Conservation (phyloP, 2,797 vertebrate genomes). For the Peromyscus aztecus region DNA sequence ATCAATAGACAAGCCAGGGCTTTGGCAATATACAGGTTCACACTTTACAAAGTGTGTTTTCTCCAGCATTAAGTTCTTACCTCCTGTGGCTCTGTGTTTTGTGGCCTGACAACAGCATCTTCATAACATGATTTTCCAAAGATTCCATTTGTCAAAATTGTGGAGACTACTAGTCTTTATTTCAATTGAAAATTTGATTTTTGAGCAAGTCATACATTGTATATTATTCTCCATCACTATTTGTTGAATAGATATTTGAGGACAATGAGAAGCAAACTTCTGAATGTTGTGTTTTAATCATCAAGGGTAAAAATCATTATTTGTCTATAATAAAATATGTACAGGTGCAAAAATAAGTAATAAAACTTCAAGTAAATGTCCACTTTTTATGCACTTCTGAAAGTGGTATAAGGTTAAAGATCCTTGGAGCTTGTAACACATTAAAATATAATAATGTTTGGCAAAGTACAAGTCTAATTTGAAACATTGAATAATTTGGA, state of each 20-base stretch:
- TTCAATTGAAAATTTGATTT: background rate
- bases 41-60: background rate
- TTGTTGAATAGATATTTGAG: background rate
- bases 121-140: background rate
- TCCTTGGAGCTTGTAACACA: conserved; percentile 8
- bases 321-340: background rate
- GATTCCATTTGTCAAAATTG: background rate
- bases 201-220: background rate
- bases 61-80: background rate
- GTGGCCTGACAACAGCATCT: background rate
- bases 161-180: background rate
- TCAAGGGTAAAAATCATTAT: background rate
- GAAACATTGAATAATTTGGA: background rate
- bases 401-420: conserved; percentile 36
- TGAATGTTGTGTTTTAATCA: background rate
- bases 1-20: background rate
- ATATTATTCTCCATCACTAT: background rate
- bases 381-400: conserved; percentile 9
- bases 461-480: background rate
- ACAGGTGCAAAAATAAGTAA: background rate
- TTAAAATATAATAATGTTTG: background rate
- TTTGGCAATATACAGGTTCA: background rate
- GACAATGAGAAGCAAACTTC: background rate
- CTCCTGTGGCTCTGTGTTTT: background rate
- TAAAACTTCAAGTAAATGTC: background rate